A percentile compares a stretch with the other conserved stretches of the same genome.
phyloP scores from a whole-genome alignment of 2,888 invertebrate species.

The Nomada goodeniana region DNA sequence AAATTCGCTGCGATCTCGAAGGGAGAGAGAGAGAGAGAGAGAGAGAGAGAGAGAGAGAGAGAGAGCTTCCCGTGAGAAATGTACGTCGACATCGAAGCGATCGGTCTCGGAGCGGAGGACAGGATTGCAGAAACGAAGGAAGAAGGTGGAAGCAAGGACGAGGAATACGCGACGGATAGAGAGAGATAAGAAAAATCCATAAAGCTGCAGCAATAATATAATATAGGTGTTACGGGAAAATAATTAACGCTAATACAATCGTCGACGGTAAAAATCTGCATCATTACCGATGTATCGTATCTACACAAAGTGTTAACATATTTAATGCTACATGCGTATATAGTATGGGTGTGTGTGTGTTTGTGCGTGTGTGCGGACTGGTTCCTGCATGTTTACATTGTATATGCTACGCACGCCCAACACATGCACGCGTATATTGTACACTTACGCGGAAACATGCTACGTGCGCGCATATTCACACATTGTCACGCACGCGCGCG shows the following conservation, averaged over 20 bases:
- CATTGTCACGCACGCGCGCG: too few relatives aligned
- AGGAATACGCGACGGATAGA: conserved; percentile 21
- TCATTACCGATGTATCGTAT: conserved; percentile 59
- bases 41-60: not conserved
- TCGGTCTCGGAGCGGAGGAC: conserved; percentile 18
- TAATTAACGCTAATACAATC: conserved; percentile 65
- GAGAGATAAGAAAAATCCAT: conserved; percentile 54
- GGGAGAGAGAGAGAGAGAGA: too few relatives aligned
- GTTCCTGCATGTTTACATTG: too few relatives aligned
- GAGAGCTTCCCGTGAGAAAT: not conserved
- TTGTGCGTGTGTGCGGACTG: too few relatives aligned
- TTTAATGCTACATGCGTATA: conserved; percentile 51
- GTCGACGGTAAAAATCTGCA: conserved; percentile 57
- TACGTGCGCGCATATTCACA: not conserved
- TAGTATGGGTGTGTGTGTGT: not conserved
- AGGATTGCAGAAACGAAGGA: not conserved
- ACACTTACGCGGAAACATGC: not conserved
- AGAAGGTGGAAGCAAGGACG: not conserved
- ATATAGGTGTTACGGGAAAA: conserved; percentile 77
- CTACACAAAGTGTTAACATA: conserved; percentile 60
- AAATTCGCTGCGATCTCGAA: not conserved
- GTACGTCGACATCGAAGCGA: conserved; percentile 1
- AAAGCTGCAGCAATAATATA: conserved; percentile 86
- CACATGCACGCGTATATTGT: not conserved
- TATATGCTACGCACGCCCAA: not conserved